Evolutionary conservation across 2,888 invertebrate species (phyloP).

Genomic region (Morinoia aosen): DNA sequence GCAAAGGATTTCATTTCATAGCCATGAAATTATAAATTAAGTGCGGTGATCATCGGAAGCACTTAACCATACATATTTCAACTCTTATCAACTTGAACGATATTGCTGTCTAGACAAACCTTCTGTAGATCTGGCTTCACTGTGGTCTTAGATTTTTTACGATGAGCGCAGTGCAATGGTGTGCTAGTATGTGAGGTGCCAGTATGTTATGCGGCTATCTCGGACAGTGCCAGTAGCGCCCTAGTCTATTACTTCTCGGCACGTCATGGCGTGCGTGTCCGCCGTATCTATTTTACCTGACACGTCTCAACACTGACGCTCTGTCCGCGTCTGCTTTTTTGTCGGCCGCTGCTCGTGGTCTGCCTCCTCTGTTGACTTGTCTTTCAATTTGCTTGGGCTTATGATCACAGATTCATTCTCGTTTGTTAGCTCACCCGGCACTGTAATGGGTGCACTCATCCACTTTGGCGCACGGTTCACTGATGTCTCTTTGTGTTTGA

Average conservation of each 20-base stretch:
- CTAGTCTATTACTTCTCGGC: not conserved
- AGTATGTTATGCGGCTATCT: slow-evolving; percentile 15
- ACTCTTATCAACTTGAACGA: not conserved
- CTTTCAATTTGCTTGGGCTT: not conserved
- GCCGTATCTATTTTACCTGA: not conserved
- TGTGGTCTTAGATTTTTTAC: not conserved
- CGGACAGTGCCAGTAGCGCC: slow-evolving; percentile 3
- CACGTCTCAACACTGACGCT: not conserved
- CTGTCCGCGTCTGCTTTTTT: not conserved
- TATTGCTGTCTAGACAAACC: not conserved
- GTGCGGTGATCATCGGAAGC: not conserved
- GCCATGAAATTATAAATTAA: not conserved
- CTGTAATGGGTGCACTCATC: not conserved
- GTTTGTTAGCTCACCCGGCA: not conserved
- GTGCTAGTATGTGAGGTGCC: not conserved
- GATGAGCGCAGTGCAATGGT: not conserved
- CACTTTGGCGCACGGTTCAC: not conserved
- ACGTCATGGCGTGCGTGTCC: slow-evolving; percentile 36
- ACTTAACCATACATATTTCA: not conserved
- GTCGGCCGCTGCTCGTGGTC: not conserved
- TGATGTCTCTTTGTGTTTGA: not conserved
- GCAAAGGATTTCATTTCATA: no score
- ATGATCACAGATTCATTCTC: not conserved
- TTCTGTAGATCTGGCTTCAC: not conserved
- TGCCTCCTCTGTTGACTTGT: not conserved